Conservation (phyloP, 2,797 vertebrate species). For the Sebastiscus albofasciatus region DNA sequence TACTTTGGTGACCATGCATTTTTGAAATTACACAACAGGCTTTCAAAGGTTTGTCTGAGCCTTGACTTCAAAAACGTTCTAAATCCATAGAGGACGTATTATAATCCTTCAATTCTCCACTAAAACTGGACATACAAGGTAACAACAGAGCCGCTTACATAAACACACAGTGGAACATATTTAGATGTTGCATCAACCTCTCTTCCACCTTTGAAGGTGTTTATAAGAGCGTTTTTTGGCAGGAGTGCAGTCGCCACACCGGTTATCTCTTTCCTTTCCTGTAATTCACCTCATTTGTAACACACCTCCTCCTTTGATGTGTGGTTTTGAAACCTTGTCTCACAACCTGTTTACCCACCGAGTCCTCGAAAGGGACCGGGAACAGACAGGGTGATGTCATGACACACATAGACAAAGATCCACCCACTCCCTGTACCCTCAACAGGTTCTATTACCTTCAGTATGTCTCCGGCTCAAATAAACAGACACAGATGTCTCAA, state of each 20-base stretch:
- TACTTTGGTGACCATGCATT: constrained; percentile 64
- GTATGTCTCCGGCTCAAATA: neutral
- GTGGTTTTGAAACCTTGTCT: constrained; percentile 40
- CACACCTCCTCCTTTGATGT: constrained; percentile 68
- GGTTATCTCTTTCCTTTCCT: constrained; percentile 60
- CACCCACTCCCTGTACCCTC: constrained; percentile 44
- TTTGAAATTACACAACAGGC: constrained; percentile 56
- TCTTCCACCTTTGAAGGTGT: constrained; percentile 54
- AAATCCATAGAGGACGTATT: constrained; percentile 39
- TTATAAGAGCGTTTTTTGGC: constrained; percentile 55
- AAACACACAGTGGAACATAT: constrained; percentile 47
- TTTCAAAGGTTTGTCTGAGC: constrained; percentile 41
- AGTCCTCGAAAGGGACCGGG: constrained; percentile 7
- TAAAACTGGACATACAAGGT: constrained; percentile 51
- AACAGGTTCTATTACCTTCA: constrained; percentile 27
- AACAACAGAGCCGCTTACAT: constrained; percentile 31
- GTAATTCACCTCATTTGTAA: constrained; percentile 61
- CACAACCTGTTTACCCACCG: constrained; percentile 55
- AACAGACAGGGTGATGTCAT: constrained; percentile 55
- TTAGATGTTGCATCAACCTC: constrained; percentile 53
- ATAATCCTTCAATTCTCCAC: constrained; percentile 40
- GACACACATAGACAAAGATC: constrained; percentile 16
- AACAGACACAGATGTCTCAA: neutral
- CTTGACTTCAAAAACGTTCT: constrained; percentile 37
- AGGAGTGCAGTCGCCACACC: constrained; percentile 54